Conservation (phyloP, 2,113 vertebrate species). For the Lepidothrix coronata region DNA sequence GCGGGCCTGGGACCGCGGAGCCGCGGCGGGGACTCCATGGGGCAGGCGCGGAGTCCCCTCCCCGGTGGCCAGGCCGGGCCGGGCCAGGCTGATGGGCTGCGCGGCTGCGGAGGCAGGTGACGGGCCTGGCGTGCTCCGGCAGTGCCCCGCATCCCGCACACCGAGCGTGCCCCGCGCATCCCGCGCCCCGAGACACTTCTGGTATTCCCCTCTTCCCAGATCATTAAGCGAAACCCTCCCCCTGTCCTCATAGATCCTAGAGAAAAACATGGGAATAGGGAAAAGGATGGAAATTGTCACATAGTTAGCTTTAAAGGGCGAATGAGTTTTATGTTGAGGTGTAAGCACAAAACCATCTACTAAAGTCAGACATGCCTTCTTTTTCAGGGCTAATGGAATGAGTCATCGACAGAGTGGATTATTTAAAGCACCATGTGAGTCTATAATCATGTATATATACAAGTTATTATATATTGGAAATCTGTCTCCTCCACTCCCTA, state of each 20-base stretch:
- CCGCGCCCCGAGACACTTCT: background rate
- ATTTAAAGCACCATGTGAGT: constrained; percentile 83
- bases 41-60: background rate
- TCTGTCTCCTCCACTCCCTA: constrained; percentile 85
- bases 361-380: constrained; percentile 71
- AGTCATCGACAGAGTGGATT: constrained; percentile 85
- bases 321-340: constrained; percentile 75
- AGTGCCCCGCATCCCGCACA: background rate
- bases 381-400: constrained; percentile 81
- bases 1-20: background rate
- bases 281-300: background rate
- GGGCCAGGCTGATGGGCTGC: background rate
- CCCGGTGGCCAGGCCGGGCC: background rate
- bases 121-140: background rate
- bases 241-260: background rate
- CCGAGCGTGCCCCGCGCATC: background rate
- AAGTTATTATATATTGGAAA: constrained; percentile 93
- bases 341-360: constrained; percentile 77
- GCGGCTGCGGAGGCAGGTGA: background rate
- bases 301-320: constrained; percentile 53
- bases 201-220: background rate
- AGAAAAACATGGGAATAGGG: background rate
- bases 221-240: background rate
- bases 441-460: constrained; percentile 90
- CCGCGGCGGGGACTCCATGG: background rate